phyloP scores from a whole-genome alignment of 2,888 invertebrate genomes.

The Nymphalis polychloros region DNA sequence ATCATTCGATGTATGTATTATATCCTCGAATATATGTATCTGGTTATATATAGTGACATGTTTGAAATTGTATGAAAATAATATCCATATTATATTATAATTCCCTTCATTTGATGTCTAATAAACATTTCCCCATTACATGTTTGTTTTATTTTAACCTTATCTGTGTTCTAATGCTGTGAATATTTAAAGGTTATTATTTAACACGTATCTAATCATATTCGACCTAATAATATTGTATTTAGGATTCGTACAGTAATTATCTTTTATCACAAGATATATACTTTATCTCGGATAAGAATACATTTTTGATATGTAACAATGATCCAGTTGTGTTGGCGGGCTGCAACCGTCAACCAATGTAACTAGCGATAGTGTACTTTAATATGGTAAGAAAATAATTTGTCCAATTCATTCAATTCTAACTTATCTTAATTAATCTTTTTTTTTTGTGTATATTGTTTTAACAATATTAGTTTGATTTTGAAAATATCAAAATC shows the following conservation, averaged over 20 bases:
- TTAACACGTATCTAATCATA: slow-evolving; percentile 40
- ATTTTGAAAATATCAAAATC: neutral
- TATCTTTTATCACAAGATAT: slow-evolving; percentile 58
- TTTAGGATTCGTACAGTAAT: slow-evolving; percentile 53
- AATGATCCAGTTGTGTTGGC: slow-evolving; percentile 63
- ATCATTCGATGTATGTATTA: slow-evolving; percentile 9
- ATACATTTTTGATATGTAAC: slow-evolving; percentile 54
- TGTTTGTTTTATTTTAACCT: slow-evolving; percentile 42
- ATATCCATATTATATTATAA: slow-evolving; percentile 37
- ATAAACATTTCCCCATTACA: slow-evolving; percentile 63
- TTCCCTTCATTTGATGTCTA: slow-evolving; percentile 67
- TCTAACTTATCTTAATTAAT: neutral
- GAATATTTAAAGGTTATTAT: slow-evolving; percentile 7
- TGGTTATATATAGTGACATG: slow-evolving; percentile 31
- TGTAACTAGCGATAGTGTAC: slow-evolving; percentile 52
- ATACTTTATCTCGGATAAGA: slow-evolving; percentile 67
- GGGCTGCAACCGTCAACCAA: slow-evolving; percentile 57
- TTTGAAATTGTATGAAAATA: slow-evolving; percentile 35
- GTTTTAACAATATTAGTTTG: neutral
- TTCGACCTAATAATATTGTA: slow-evolving; percentile 55
- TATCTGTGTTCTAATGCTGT: neutral
- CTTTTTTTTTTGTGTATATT: neutral
- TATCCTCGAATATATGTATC: slow-evolving; percentile 24
- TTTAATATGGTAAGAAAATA: slow-evolving; percentile 36
- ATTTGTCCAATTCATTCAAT: neutral